phyloP scores from a whole-genome alignment of 2,113 vertebrate genomes.

The Engystomops pustulosus region DNA sequence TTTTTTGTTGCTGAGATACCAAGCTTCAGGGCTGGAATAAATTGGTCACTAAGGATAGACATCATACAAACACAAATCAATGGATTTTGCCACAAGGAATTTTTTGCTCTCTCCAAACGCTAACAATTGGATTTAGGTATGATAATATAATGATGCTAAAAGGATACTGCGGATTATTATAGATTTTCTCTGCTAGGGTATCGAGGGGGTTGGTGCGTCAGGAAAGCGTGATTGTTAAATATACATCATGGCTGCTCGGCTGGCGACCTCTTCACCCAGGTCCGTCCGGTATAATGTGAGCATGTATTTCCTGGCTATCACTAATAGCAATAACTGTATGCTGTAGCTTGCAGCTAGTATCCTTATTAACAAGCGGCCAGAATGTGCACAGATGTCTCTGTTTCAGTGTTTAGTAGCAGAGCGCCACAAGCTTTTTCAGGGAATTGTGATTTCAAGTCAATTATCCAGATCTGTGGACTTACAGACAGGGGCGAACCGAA shows the following conservation, averaged over 20 bases:
- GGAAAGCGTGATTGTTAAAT: not conserved
- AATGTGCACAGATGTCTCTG: not conserved
- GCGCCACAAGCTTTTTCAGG: not conserved
- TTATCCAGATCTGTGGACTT: not conserved
- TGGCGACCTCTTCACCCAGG: not conserved
- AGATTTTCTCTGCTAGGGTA: not conserved
- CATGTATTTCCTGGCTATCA: not conserved
- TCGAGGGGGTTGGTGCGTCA: not conserved
- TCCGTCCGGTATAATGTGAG: not conserved
- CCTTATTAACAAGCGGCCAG: not conserved
- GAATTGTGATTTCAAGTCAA: not conserved
- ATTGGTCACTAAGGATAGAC: constrained; percentile 47
- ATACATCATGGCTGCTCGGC: not conserved
- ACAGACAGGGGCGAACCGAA: too few relatives aligned
- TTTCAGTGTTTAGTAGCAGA: not conserved
- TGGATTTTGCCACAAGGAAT: constrained; percentile 21
- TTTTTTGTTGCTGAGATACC: constrained; percentile 23
- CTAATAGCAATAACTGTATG: not conserved
- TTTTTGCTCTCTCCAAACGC: not conserved
- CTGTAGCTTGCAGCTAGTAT: not conserved
- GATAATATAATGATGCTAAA: not conserved
- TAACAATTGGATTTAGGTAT: constrained; percentile 25
- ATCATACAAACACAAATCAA: constrained; percentile 41
- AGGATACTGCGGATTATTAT: not conserved
- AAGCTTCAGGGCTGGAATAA: constrained; percentile 46